Evolutionary conservation across 2,797 vertebrate species (phyloP), one percentile per base, ranked within the genome.

Genomic region (Bovichtus diacanthus): DNA sequence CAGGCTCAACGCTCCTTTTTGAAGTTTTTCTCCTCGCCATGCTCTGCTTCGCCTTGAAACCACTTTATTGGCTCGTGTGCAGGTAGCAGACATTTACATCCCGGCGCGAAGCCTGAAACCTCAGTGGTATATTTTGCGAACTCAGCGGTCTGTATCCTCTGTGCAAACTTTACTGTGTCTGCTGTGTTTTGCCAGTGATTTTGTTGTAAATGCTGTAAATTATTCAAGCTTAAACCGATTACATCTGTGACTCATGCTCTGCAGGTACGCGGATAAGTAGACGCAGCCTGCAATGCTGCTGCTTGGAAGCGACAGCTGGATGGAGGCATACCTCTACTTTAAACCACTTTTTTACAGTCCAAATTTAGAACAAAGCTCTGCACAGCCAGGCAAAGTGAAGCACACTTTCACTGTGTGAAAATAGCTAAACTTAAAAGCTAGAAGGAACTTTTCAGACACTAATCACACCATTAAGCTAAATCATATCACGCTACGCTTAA

Each of bases 191-290:
- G 70, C 58, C 64, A 59, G 61, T 25, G 61, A 38, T 47, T 84
- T 63, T 55, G 43, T 64, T 70, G 43, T 78, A 49, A 51, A 39
- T 67, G 25, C 70, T 82, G 46, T 86, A 67, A 90, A 87, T 89
- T 67, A 91, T 87, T 85, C 76, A 86, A 66, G 74, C 74, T 70
- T 69, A 78, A 87, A 80, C 46, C 3, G 56, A 85, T 86, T 81
- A 61, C 54, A 78, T 88, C 70, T 74, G 80, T 13, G 46, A 65
- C 70, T 83, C 46, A 8, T 60, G 56, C 81, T 81, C 76, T 63
- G 77, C 74, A 81, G 77, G 75, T 80, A 61, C 2, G 3, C 13
- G 21, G 27, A 63, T 64, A 41, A 76, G 53, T 2, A 54, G 77
- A 59, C 58, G 7, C 59, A 68, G 53, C 75, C 47, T 55, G 72